phyloP scores from a whole-genome alignment of 2,797 vertebrate species.

The Thalassophryne amazonica region DNA sequence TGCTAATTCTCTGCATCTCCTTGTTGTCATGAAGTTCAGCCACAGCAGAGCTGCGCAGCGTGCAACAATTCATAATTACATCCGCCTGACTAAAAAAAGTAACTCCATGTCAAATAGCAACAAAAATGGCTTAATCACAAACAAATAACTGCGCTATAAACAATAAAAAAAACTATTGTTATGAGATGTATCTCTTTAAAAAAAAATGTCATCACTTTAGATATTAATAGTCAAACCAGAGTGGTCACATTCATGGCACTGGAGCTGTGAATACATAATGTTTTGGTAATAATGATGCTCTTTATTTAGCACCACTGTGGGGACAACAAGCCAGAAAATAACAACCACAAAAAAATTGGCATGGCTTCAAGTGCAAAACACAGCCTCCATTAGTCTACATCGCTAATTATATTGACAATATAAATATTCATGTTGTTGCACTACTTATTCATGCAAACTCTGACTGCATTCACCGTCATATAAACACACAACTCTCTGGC shows the following conservation, averaged over 20 bases:
- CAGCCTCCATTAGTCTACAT: slow-evolving; percentile 80
- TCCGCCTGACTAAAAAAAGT: slow-evolving; percentile 39
- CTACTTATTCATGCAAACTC: slow-evolving; percentile 77
- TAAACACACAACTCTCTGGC: slow-evolving; percentile 72
- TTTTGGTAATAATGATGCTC: slow-evolving; percentile 70
- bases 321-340: slow-evolving; percentile 73
- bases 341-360: slow-evolving; percentile 74
- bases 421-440: slow-evolving; percentile 80
- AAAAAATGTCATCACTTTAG: slow-evolving; percentile 38
- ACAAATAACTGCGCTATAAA: slow-evolving; percentile 42
- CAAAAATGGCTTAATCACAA: slow-evolving; percentile 51
- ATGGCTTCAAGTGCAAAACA: slow-evolving; percentile 80
- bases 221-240: slow-evolving; percentile 46
- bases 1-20: not conserved
- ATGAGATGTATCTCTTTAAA: slow-evolving; percentile 35
- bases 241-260: slow-evolving; percentile 42
- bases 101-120: slow-evolving; percentile 48
- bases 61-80: slow-evolving; percentile 22
- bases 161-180: slow-evolving; percentile 25
- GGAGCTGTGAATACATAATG: slow-evolving; percentile 45
- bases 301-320: slow-evolving; percentile 75
- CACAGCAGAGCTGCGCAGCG: slow-evolving; percentile 1
- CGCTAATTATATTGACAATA: slow-evolving; percentile 82
- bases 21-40: too few species aligned
- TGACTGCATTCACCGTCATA: slow-evolving; percentile 63